A percentile compares a stretch with the other conserved stretches of the same genome.
Conservation (phyloP, 2,113 vertebrate species). For the Engraulis encrasicolus region DNA sequence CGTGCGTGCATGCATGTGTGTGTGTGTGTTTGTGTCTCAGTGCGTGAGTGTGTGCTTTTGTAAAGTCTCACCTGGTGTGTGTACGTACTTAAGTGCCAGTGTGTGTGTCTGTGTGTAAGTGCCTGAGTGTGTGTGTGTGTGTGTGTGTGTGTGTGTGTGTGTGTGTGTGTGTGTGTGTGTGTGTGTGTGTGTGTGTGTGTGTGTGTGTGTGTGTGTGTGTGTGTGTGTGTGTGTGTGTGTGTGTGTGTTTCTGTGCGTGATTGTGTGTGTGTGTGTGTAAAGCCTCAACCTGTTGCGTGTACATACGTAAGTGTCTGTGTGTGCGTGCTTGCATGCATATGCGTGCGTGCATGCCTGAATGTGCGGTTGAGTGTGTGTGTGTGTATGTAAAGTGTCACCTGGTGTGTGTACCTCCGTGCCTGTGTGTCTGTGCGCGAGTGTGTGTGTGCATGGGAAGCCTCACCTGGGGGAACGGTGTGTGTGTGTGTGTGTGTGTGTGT, state of each 20-base stretch:
- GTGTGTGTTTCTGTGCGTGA: neutral
- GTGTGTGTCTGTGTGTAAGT: neutral
- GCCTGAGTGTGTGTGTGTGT: neutral
- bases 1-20: neutral
- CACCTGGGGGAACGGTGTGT: too few relatives aligned
- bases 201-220: neutral
- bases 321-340: neutral
- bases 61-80: slow-evolving; percentile 73
- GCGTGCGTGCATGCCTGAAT: too few relatives aligned
- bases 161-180: neutral
- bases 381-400: slow-evolving; percentile 72
- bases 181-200: neutral
- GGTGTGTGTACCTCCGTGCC: slow-evolving; percentile 21
- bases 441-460: too few relatives aligned
- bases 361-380: neutral
- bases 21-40: neutral
- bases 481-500: too few relatives aligned
- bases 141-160: neutral
- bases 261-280: neutral
- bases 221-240: neutral
- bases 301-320: neutral
- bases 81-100: too few relatives aligned
- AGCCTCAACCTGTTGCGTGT: slow-evolving; percentile 59
- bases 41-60: neutral
- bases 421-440: neutral